These are phyloP conservation scores for Caenorhabditis remanei DNA, from an alignment of 1,140 invertebrate genomes.

Conservation along the genomic window DNA sequence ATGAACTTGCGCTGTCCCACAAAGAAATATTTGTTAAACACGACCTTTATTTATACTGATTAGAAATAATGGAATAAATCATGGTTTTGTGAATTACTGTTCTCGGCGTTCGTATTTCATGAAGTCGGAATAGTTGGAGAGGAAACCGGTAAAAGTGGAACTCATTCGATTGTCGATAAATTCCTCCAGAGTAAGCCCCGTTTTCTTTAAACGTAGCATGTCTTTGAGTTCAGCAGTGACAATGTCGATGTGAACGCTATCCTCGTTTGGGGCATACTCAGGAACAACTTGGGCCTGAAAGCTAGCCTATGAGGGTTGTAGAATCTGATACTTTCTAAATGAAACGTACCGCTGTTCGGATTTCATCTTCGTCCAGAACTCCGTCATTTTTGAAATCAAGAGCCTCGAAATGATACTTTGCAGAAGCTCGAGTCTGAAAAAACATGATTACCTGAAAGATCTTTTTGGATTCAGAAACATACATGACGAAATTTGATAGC, in stretches of 20 bases:
- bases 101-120: constrained; percentile 28
- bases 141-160: constrained; percentile 21
- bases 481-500: constrained; percentile 26
- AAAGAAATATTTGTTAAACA: not conserved
- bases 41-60: not conserved
- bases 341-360: not conserved
- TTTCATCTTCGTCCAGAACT: constrained; percentile 17
- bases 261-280: not conserved
- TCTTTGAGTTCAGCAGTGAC: constrained; percentile 13
- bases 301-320: not conserved
- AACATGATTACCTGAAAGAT: not conserved
- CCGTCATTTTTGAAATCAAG: constrained; percentile 17
- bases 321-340: not conserved
- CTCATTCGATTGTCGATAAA: constrained; percentile 23
- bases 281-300: constrained; percentile 1
- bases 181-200: not conserved
- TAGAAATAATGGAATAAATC: not conserved
- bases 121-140: constrained; percentile 1
- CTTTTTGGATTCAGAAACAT: not conserved
- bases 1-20: not conserved
- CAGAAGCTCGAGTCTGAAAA: not conserved
- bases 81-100: not conserved
- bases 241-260: not conserved
- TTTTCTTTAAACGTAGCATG: constrained; percentile 9
- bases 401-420: constrained; percentile 21